Evolutionary conservation across 2,888 invertebrate genomes (phyloP), one percentile per base, ranked within the genome.

Genomic region (Oxytorus armatus): DNA sequence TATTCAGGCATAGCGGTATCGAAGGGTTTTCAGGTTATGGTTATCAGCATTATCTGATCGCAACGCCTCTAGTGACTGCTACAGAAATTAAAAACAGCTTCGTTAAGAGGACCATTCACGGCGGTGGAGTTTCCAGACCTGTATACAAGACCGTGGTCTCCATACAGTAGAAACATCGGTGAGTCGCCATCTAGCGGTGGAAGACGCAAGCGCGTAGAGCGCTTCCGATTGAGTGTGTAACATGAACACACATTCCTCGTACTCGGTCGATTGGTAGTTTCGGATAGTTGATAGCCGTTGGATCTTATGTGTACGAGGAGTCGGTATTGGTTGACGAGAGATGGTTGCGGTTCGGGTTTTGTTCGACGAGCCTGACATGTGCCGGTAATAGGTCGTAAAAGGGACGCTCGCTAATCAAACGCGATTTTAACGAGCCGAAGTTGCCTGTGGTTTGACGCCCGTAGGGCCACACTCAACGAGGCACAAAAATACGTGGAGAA

Each of bases 361-460:
- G 81, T 83, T 66, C 75, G 76, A 82, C 82, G 75, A 82, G 81
- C 39, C 51, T 77, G 75, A 81, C 76, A 76, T 81, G 78, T 77
- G 78, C 75, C 76, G 83, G 82, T 85, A 85, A 83, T 84, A 80
- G 85, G 81, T 81, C 83, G 79, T 84, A 84, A 86, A n/a, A 86
- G 81, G 83, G 83, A 74, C 80, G 76, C 82, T 79, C 82, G 72
- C 83, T 86, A 85, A 86, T 85, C 85, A 84, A 84, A 83, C 82
- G 84, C 79, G 83, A 85, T 84, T 86, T 86, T 86, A 85, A 86
- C 85, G 85, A 85, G 83, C 81, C 72, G 73, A 77, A n/a, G 75
- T 78, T 76, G 84, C 77, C 75, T 55, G 42, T 53, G 69, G 73
- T 66, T 16, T 55, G 51, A n/a, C n/a, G 74, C 42, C 69, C 55